Conservation (phyloP, 2,888 invertebrate genomes). For the Crossocerus cetratus region DNA sequence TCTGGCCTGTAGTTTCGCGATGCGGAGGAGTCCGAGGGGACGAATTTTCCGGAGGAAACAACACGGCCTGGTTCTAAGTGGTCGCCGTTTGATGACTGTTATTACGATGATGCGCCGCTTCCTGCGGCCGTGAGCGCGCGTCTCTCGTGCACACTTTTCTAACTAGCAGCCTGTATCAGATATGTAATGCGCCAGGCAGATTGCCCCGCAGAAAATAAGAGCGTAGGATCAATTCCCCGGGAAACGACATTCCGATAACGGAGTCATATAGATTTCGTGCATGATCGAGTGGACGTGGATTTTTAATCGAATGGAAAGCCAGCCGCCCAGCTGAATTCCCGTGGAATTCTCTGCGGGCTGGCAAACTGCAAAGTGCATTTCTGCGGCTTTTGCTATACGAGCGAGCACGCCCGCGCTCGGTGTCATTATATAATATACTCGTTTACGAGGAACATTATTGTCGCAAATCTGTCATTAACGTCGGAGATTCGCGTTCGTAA, state of each 20-base stretch:
- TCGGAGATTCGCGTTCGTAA: slow-evolving; percentile 66
- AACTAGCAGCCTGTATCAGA: slow-evolving; percentile 9
- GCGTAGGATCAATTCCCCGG: no score
- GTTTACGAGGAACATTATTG: slow-evolving; percentile 72
- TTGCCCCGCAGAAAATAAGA: no score
- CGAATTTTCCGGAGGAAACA: slow-evolving; percentile 51
- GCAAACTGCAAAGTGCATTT: slow-evolving; percentile 1
- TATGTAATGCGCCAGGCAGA: no score
- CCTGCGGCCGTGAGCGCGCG: slow-evolving; percentile 75
- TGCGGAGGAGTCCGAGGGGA: slow-evolving; percentile 7
- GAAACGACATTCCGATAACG: neutral
- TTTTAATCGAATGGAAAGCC: neutral
- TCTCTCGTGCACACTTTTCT: slow-evolving; percentile 56
- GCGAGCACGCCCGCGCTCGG: slow-evolving; percentile 41
- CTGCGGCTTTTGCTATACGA: neutral
- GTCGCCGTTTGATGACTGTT: slow-evolving; percentile 73
- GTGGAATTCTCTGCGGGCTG: neutral
- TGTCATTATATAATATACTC: slow-evolving; percentile 67
- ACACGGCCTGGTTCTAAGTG: slow-evolving; percentile 68
- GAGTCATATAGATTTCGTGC: neutral
- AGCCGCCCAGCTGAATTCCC: neutral
- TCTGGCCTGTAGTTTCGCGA: neutral
- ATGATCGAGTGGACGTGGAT: neutral
- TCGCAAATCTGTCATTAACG: slow-evolving; percentile 71
- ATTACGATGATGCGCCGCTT: slow-evolving; percentile 75